Conservation (phyloP, 2,113 vertebrate species). For the Sylvietta virens region DNA sequence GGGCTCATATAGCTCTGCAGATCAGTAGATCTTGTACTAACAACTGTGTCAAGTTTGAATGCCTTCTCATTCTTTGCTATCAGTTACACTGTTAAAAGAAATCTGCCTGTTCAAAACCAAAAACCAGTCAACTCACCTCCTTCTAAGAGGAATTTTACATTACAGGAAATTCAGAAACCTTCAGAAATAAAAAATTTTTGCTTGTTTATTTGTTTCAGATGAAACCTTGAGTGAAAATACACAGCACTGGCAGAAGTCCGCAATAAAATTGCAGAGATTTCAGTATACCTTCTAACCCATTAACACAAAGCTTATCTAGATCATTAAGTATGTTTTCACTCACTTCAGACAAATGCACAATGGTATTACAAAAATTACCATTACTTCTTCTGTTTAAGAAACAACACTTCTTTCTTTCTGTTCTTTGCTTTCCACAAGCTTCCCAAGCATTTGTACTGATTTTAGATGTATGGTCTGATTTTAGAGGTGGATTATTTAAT, state of each 20-base stretch:
- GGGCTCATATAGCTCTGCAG: not conserved
- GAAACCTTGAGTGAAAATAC: not conserved
- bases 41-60: not conserved
- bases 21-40: not conserved
- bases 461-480: not conserved
- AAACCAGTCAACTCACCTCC: not conserved
- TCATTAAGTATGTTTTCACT: not conserved
- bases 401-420: not conserved
- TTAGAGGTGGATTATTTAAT: not conserved
- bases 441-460: not conserved
- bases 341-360: not conserved
- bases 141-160: not conserved
- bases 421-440: not conserved
- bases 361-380: not conserved
- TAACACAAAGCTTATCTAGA: not conserved
- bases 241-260: not conserved
- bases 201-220: not conserved
- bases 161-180: not conserved
- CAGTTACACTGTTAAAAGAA: not conserved
- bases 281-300: not conserved
- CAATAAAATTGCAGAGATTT: not conserved
- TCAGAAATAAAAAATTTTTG: not conserved
- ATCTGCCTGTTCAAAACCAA: not conserved
- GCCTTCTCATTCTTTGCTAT: not conserved
- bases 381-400: not conserved